Base-by-base conservation (phyloP, 1,140 invertebrate genomes). In the Cataglyphis hispanica region DNA sequence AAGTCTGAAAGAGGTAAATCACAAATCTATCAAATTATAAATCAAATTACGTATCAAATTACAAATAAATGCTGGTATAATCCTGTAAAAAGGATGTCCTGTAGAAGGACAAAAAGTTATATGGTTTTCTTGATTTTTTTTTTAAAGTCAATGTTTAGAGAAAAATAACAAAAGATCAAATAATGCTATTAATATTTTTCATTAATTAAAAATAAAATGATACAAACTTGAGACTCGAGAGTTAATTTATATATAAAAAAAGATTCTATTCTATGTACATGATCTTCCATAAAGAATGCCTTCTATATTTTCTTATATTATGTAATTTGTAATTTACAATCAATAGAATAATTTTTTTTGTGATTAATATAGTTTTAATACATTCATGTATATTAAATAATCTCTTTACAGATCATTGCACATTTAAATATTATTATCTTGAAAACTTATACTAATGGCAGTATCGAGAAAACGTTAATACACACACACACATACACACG, bases 1-100 rank as follows among this genome's bases (percentile, higher is more conserved):
- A 95, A 90, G 80, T 89, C 10, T 86, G 13, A 90, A 81, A 6
- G 4, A 67, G 34, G 13, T 84, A 43, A 76, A 76, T 1, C 22
- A 27, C 22, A 27, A 50, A 56, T 43, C 31, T 16, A 72, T 4
- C 2, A 11, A 66, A 50, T 34, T 40, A 70, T 10, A 74, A 56
- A 64, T 46, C n/a, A n/a, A n/a, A n/a, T n/a, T n/a, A 6, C 25
- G 7, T 22, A 72, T 4, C 2, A 11, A 66, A 50, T 34, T 40
- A 70, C 16, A 74, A 56, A 64, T 46, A 34, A 53, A 60, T 61
- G 16, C 7, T n/a, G 2, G 1, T 50, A 61, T 19, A 61, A 11
- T 76, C 0, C 31, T 69, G 16, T 50, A 5, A n/a, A 56, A 50
- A 58, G n/a, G n/a, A n/a, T n/a, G n/a, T n/a, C n/a, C n/a, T n/a